Conservation (phyloP, 1,140 invertebrate species). For the Drosophila setifemur region DNA sequence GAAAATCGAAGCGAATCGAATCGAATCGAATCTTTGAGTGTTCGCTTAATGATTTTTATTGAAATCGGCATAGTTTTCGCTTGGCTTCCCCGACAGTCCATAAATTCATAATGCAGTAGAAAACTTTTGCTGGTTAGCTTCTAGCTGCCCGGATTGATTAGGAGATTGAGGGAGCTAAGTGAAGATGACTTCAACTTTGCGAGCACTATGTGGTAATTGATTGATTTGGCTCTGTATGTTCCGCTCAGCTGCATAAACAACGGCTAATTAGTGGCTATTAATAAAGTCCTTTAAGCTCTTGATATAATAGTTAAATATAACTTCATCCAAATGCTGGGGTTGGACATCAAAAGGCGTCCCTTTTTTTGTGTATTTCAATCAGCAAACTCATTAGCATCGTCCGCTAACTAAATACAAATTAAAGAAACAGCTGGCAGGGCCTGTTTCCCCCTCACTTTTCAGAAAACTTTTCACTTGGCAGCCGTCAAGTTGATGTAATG, state of each 20-base stretch:
- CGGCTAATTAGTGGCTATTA: background rate
- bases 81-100: slow-evolving; percentile 5
- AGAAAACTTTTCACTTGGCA: slow-evolving; percentile 54
- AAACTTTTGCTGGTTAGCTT: slow-evolving; percentile 35
- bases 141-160: slow-evolving; percentile 42
- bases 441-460: background rate
- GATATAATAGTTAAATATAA: background rate
- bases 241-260: background rate
- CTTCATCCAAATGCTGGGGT: background rate
- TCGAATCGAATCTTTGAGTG: slow-evolving; percentile 25
- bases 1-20: slow-evolving; percentile 1
- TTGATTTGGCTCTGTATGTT: background rate
- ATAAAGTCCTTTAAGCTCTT: background rate
- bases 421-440: slow-evolving; percentile 30
- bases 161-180: slow-evolving; percentile 27
- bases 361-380: slow-evolving; percentile 63
- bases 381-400: slow-evolving; percentile 65
- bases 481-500: slow-evolving; percentile 71
- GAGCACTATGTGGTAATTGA: slow-evolving; percentile 28
- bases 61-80: slow-evolving; percentile 44
- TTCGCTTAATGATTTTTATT: slow-evolving; percentile 55
- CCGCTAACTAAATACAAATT: slow-evolving; percentile 54
- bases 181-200: slow-evolving; percentile 19
- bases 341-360: slow-evolving; percentile 25
- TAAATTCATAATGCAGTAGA: slow-evolving; percentile 49